These are phyloP conservation scores for Coreoperca whiteheadi DNA, from an alignment of 2,113 vertebrate species.

Conservation along the genomic window DNA sequence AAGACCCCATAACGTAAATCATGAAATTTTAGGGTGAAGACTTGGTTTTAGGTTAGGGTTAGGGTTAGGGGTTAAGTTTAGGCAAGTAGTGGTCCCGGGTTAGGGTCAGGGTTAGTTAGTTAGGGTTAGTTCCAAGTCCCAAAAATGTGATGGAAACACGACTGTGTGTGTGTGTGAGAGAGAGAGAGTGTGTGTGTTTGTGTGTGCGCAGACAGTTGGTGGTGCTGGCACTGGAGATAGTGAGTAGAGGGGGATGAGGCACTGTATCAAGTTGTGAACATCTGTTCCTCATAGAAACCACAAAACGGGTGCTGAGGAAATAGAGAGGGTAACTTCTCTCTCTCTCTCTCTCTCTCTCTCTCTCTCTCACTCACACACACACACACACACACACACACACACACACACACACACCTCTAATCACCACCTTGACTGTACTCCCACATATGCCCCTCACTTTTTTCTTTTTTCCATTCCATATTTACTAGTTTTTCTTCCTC, in stretches of 20 bases:
- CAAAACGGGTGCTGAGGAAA: slow-evolving; percentile 85
- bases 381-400: slow-evolving; percentile 7
- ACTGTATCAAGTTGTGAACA: slow-evolving; percentile 88
- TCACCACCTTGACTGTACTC: slow-evolving; percentile 47
- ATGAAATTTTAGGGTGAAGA: no score
- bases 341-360: slow-evolving; percentile 52
- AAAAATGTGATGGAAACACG: no score
- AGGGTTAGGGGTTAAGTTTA: no score
- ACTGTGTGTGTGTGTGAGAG: neutral
- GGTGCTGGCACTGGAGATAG: slow-evolving; percentile 84
- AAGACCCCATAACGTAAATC: no score
- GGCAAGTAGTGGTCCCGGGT: no score
- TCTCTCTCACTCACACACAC: slow-evolving; percentile 31
- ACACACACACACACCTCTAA: slow-evolving; percentile 27
- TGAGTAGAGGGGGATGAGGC: slow-evolving; percentile 80
- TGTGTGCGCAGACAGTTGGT: slow-evolving; percentile 81
- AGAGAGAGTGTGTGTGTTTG: slow-evolving; percentile 14
- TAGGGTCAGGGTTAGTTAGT: no score
- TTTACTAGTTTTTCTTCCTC: slow-evolving; percentile 29
- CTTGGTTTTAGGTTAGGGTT: no score
- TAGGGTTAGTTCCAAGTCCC: no score
- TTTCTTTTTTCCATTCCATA: slow-evolving; percentile 45
- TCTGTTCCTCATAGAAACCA: slow-evolving; percentile 87
- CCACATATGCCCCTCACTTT: slow-evolving; percentile 42
- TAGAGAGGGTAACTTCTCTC: slow-evolving; percentile 81